phyloP scores from a whole-genome alignment of 2,113 vertebrate species.

The Dendrocopos noguchii region DNA sequence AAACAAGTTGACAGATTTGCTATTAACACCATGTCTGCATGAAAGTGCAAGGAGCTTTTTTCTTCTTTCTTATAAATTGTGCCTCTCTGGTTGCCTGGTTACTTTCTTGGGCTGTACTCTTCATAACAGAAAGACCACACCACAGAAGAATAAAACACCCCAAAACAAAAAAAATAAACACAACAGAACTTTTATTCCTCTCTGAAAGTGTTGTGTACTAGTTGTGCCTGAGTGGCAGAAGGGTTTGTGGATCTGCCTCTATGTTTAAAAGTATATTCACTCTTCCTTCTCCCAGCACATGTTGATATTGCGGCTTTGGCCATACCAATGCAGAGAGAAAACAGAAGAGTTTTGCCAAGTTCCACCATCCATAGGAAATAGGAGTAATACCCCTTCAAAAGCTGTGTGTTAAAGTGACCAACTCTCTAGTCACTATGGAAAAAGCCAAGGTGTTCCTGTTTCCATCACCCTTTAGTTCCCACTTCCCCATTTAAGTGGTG shows the following conservation, averaged over 20 bases:
- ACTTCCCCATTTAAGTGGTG: not conserved
- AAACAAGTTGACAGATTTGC: not conserved
- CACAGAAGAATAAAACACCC: not conserved
- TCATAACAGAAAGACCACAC: not conserved
- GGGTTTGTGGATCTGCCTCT: not conserved
- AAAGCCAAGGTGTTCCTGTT: not conserved
- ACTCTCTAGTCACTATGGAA: not conserved
- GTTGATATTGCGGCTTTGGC: not conserved
- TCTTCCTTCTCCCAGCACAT: not conserved
- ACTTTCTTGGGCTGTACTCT: not conserved
- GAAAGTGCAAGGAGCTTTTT: not conserved
- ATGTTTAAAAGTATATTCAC: not conserved
- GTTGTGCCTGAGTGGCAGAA: not conserved
- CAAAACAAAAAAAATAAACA: not conserved
- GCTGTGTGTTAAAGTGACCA: accelerated
- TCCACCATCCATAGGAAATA: not conserved
- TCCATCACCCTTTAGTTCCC: not conserved
- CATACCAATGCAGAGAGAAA: not conserved
- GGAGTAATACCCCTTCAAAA: not conserved
- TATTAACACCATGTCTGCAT: not conserved
- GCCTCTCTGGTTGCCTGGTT: not conserved
- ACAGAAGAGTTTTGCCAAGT: not conserved
- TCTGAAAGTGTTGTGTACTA: not conserved
- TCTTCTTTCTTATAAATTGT: not conserved
- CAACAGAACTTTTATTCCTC: not conserved